phyloP scores from a whole-genome alignment of 2,797 vertebrate genomes.

The Pantherophis vulpinus region DNA sequence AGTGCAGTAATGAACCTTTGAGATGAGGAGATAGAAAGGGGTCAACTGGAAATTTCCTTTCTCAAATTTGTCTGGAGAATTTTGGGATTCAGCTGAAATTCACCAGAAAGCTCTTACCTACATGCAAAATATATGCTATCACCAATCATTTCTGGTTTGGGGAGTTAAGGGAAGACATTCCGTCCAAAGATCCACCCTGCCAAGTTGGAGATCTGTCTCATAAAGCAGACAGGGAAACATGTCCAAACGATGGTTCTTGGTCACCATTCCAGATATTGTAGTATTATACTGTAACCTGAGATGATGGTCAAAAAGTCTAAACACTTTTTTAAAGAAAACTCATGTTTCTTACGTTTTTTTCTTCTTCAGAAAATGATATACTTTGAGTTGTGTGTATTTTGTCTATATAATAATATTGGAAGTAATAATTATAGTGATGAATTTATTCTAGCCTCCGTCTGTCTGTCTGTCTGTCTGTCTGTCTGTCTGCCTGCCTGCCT shows the following conservation, averaged over 20 bases:
- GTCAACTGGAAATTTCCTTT: not conserved
- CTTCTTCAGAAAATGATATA: not conserved
- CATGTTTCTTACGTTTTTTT: not conserved
- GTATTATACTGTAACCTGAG: not conserved
- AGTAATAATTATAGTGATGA: not conserved
- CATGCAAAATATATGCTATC: not conserved
- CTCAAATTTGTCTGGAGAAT: not conserved
- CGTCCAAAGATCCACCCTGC: not conserved
- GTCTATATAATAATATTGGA: not conserved
- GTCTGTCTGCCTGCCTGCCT: no score
- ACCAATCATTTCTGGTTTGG: not conserved
- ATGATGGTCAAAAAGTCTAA: not conserved
- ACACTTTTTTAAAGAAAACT: not conserved
- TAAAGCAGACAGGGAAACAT: not conserved
- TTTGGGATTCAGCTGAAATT: not conserved
- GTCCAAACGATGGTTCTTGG: not conserved
- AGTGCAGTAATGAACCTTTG: not conserved
- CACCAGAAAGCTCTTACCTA: not conserved
- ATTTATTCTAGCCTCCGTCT: not conserved
- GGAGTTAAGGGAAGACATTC: not conserved
- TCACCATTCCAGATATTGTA: not conserved
- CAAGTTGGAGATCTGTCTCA: not conserved
- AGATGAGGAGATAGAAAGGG: not conserved
- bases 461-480: not conserved
- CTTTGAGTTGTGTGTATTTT: not conserved